Conservation (phyloP, 1,140 invertebrate species). For the Pinna nobilis region DNA sequence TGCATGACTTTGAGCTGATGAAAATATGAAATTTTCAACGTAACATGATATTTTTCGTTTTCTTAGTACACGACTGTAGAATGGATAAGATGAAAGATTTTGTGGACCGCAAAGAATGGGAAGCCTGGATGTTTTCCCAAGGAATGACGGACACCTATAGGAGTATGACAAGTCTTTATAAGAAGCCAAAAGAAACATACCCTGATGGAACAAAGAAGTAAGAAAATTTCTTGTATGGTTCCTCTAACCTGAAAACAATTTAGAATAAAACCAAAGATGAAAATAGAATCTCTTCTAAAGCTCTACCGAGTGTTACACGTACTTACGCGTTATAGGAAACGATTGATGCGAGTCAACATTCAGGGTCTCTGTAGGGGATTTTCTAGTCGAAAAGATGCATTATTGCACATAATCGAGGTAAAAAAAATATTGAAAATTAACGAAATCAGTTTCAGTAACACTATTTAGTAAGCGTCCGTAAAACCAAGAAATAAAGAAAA, state of each 20-base stretch:
- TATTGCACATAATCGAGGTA: no score
- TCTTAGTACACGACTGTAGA: slow-evolving; percentile 68
- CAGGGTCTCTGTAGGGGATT: not conserved
- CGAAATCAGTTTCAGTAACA: no score
- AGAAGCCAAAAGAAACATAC: slow-evolving; percentile 34
- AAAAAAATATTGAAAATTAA: no score
- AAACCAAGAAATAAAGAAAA: no score
- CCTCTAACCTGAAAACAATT: not conserved
- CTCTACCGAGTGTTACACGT: not conserved
- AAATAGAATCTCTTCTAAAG: not conserved
- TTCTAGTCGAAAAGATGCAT: no score
- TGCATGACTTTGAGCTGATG: not conserved
- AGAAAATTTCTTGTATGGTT: not conserved
- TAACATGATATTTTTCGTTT: not conserved
- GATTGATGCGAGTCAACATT: not conserved
- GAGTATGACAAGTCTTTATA: slow-evolving; percentile 46
- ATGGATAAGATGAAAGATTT: slow-evolving; percentile 57
- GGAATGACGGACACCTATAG: slow-evolving; percentile 59
- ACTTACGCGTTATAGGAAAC: not conserved
- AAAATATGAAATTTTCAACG: not conserved
- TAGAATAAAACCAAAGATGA: not conserved
- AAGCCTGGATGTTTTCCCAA: slow-evolving; percentile 60
- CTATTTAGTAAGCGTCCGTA: no score
- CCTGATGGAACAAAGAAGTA: slow-evolving; percentile 42
- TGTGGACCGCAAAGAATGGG: slow-evolving; percentile 57